Percentiles rank a stretch among this genome's conserved stretches.
These are phyloP conservation scores for Formicarius rufipectus DNA, from an alignment of 2,113 vertebrate genomes.

Conservation along the genomic window DNA sequence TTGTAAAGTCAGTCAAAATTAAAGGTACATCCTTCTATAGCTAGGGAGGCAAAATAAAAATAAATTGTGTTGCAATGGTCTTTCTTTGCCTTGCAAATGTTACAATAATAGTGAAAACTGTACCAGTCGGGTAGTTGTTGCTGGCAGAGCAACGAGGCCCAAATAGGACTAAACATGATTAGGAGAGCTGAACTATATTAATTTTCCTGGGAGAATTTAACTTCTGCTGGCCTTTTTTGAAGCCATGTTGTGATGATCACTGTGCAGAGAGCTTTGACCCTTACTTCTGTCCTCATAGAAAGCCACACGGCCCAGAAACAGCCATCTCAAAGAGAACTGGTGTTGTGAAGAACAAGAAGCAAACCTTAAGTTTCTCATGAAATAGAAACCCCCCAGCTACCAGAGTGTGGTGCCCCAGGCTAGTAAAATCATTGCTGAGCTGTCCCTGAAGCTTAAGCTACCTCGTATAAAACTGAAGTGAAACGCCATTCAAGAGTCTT, in stretches of 20 bases:
- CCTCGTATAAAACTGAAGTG: background rate
- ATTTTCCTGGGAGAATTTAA: background rate
- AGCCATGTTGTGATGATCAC: background rate
- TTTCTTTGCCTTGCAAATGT: background rate
- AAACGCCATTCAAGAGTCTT: background rate
- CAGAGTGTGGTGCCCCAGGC: background rate
- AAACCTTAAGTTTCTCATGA: background rate
- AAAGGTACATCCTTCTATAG: background rate
- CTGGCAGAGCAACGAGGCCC: background rate
- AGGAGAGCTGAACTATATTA: background rate
- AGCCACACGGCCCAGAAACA: background rate
- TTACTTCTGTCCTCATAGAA: background rate
- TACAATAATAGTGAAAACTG: background rate
- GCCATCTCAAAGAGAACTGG: background rate
- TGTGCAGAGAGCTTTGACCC: background rate
- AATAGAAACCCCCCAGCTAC: background rate
- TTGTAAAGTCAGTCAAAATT: background rate
- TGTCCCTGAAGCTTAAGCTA: background rate
- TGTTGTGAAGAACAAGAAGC: background rate
- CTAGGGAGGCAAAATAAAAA: background rate
- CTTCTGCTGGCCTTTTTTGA: background rate
- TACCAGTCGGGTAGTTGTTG: background rate
- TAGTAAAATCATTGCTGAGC: background rate
- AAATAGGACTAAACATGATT: background rate
- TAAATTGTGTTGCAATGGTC: background rate